Percentiles rank a stretch among this genome's conserved stretches.
Evolutionary conservation across 2,888 invertebrate species (phyloP).

Genomic region (Drosophila koepferae): DNA sequence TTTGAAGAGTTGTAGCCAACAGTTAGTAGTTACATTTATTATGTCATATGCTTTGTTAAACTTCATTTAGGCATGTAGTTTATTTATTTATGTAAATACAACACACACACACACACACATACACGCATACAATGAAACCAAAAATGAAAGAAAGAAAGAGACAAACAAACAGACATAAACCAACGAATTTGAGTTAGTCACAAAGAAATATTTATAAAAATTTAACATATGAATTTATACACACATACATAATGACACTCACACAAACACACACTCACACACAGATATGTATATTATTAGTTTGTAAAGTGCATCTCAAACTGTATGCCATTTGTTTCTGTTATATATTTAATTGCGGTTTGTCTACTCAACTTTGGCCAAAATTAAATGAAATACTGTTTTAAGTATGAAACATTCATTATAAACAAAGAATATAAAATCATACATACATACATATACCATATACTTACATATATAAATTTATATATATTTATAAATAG

Average conservation of each 20-base stretch:
- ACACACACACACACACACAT: constrained; percentile 15
- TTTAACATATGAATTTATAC: constrained; percentile 52
- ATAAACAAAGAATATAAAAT: constrained; percentile 13
- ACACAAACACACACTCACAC: neutral
- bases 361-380: constrained; percentile 57
- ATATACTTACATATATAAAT: constrained; percentile 34
- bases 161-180: constrained; percentile 11
- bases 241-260: neutral
- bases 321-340: constrained; percentile 61
- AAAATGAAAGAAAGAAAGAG: neutral
- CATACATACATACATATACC: constrained; percentile 30
- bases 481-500: constrained; percentile 19
- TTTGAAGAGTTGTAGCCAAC: constrained; percentile 53
- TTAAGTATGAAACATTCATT: constrained; percentile 67
- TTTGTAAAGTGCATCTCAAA: constrained; percentile 45
- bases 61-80: constrained; percentile 54
- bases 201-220: constrained; percentile 56
- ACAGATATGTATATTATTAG: constrained; percentile 36
- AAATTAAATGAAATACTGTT: constrained; percentile 68
- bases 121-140: constrained; percentile 28
- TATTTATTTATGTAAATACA: constrained; percentile 74
- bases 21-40: constrained; percentile 48
- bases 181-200: constrained; percentile 67
- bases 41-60: constrained; percentile 64
- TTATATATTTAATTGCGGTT: constrained; percentile 44